Base-by-base conservation (phyloP, 1,140 invertebrate genomes). In the Teleopsis dalmanni region DNA sequence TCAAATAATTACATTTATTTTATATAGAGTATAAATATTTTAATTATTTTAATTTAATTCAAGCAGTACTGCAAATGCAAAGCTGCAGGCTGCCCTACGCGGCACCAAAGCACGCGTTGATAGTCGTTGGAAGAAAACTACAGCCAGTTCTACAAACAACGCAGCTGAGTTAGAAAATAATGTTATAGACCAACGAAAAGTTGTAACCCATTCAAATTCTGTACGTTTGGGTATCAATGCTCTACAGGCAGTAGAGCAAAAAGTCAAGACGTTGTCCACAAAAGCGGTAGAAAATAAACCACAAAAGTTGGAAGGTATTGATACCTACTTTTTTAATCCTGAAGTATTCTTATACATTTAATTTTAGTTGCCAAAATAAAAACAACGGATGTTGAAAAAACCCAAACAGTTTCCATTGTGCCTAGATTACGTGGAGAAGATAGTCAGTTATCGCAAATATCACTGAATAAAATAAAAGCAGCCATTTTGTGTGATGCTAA, bases 91-190 rank as follows among this genome's bases (percentile, higher is more conserved):
- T 45, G 52, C 52, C 11, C 45, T 60, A 25, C 56, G 58, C 10
- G 56, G 51, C 40, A 53, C 58, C 18, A 70, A 70, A 42, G 54
- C 66, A 14, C 62, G 65, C 21, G 67, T 70, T 44, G 67, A 70
- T 35, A 61, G 61, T 2, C 54, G 63, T 36, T 70, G 67, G 67
- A 70, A 70, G 51, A 70, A 70, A 22, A 52, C 56, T 38, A 47
- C 26, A 47, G 51, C 57, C 52, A 41, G 36, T 13, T 54, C 53
- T 47, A 40, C 48, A 33, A 41, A 41, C 27, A 14, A 25, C 14
- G 49, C 49, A 5, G 29, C 44, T 22, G 49, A 31, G 9, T n/a
- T n/a, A n/a, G n/a, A n/a, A n/a, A n/a, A n/a, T n/a, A n/a, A n/a
- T n/a, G n/a, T n/a, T n/a, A n/a, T n/a, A n/a, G 35, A 31, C 7